These are phyloP conservation scores for Agrotis segetum DNA, from an alignment of 2,888 invertebrate species.

Conservation along the genomic window DNA sequence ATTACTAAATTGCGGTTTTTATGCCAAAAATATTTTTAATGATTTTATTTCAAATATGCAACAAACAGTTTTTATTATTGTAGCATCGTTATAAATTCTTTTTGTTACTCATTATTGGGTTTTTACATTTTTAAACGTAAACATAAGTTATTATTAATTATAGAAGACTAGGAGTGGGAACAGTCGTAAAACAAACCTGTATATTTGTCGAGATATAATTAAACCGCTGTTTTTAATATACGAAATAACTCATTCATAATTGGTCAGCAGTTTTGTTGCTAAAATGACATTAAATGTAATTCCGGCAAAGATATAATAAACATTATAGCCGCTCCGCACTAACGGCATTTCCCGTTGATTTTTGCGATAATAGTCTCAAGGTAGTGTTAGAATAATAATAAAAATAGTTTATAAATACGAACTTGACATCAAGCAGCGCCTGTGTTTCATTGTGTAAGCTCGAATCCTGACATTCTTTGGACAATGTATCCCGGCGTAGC, in stretches of 20 bases:
- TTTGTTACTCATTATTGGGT: neutral
- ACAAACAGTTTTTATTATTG: neutral
- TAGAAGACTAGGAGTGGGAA: neutral
- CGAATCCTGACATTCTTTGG: too few species aligned
- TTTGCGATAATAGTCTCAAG: too few species aligned
- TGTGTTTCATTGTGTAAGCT: too few species aligned
- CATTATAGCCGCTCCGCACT: too few species aligned
- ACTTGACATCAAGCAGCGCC: too few species aligned
- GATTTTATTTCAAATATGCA: neutral
- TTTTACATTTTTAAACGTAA: slow-evolving; percentile 13
- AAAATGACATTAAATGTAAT: neutral
- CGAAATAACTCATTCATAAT: neutral
- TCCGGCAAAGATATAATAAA: neutral
- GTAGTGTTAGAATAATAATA: too few species aligned
- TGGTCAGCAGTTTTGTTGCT: neutral
- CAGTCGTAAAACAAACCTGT: neutral
- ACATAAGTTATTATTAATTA: neutral
- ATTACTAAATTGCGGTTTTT: slow-evolving; percentile 18
- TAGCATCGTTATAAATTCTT: neutral
- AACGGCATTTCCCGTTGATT: too few species aligned
- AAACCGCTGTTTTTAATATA: too few species aligned
- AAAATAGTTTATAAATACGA: too few species aligned
- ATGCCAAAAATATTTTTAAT: neutral
- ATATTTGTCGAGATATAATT: too few species aligned
- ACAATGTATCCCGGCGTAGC: too few species aligned